A percentile compares a stretch with the other conserved stretches of the same genome.
Conservation (phyloP, 2,113 vertebrate species). For the Myrmecophaga tridactyla region DNA sequence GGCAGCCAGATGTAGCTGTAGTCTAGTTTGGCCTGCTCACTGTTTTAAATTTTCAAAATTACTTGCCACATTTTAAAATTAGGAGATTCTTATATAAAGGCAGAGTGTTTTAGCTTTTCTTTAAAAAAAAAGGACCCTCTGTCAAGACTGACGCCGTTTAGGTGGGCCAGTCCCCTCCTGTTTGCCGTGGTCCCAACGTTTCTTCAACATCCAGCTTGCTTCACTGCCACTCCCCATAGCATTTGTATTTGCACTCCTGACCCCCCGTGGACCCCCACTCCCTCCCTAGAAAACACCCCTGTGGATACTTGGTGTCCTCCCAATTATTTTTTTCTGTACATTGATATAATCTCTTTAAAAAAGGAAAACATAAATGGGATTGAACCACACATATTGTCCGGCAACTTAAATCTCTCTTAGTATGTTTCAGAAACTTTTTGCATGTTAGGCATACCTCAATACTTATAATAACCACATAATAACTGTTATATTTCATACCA, state of each 20-base stretch:
- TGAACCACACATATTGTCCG: neutral
- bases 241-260: neutral
- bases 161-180: neutral
- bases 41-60: neutral
- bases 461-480: neutral
- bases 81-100: neutral
- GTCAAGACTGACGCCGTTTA: neutral
- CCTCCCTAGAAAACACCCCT: neutral
- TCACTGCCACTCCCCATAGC: neutral
- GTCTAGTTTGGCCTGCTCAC: neutral
- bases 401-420: neutral
- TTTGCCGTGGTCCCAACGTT: rapidly evolving
- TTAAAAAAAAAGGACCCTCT: neutral
- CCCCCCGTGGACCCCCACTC: too few species aligned
- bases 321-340: neutral
- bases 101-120: neutral
- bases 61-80: neutral
- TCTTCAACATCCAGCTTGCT: neutral
- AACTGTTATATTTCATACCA: neutral
- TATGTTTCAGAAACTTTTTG: neutral
- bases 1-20: neutral
- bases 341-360: neutral
- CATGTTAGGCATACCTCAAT: neutral
- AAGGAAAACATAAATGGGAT: neutral
- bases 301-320: neutral